A percentile compares a stretch with the other conserved stretches of the same genome.
These are phyloP conservation scores for Pseudocheirus occidentalis DNA, from an alignment of 2,797 vertebrate genomes.

Conservation along the genomic window DNA sequence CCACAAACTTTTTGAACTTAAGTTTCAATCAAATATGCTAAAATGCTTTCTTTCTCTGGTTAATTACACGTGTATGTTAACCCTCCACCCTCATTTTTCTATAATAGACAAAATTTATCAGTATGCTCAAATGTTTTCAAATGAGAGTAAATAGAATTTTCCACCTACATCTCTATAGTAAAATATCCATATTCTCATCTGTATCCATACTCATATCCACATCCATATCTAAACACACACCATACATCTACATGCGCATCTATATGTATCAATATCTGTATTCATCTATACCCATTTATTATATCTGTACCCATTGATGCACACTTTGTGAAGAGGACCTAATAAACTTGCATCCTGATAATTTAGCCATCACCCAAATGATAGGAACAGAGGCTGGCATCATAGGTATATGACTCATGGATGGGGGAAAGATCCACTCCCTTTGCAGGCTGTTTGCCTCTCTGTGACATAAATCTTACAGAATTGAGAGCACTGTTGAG, in stretches of 20 bases:
- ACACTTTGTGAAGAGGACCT: not conserved
- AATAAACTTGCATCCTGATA: not conserved
- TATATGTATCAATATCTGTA: not conserved
- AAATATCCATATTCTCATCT: not conserved
- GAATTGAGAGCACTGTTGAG: not conserved
- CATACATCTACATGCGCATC: not conserved
- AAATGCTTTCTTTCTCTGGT: not conserved
- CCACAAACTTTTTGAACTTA: constrained; percentile 61
- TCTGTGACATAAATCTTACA: not conserved
- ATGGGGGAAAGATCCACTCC: not conserved
- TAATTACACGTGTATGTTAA: constrained; percentile 39
- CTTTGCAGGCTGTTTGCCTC: not conserved
- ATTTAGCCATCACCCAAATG: not conserved
- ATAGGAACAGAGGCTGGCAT: not conserved
- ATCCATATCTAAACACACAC: not conserved
- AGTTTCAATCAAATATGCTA: constrained; percentile 37
- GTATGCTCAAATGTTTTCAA: not conserved
- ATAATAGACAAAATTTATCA: not conserved
- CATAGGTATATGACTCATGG: not conserved
- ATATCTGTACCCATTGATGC: not conserved
- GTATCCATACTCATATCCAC: not conserved
- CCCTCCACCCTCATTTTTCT: not conserved
- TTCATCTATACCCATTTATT: not conserved
- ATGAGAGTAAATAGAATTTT: not conserved
- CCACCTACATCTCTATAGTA: not conserved